Evolutionary conservation across 2,113 vertebrate species (phyloP).

Genomic region (Rissa tridactyla): DNA sequence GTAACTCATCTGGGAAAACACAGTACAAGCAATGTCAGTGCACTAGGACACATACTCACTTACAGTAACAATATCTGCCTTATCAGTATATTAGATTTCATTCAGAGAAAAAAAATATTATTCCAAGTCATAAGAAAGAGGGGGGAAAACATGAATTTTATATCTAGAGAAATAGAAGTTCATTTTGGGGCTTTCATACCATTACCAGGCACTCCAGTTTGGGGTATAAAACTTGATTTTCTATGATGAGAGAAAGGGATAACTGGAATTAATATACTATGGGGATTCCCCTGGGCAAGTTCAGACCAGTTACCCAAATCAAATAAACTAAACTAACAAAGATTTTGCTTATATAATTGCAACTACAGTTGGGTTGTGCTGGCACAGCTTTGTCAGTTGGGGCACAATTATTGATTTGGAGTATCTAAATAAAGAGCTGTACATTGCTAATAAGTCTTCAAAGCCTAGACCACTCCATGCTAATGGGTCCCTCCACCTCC

Average conservation of each 20-base stretch:
- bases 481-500: not conserved
- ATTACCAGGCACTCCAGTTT: not conserved
- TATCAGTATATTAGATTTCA: not conserved
- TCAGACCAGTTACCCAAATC: not conserved
- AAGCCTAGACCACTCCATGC: not conserved
- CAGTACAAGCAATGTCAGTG: not conserved
- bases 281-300: not conserved
- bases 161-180: not conserved
- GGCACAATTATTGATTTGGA: not conserved
- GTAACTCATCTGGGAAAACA: not conserved
- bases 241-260: not conserved
- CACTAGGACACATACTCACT: not conserved
- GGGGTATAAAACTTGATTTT: not conserved
- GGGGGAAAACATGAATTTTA: not conserved
- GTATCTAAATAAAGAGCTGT: conserved; percentile 6
- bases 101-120: not conserved
- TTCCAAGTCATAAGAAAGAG: not conserved
- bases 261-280: not conserved
- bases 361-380: not conserved
- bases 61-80: not conserved
- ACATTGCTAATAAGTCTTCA: not conserved
- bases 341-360: not conserved
- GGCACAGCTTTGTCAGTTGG: not conserved
- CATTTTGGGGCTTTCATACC: not conserved
- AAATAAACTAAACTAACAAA: not conserved